phyloP scores from a whole-genome alignment of 2,888 invertebrate species.

The Lottia scabra region DNA sequence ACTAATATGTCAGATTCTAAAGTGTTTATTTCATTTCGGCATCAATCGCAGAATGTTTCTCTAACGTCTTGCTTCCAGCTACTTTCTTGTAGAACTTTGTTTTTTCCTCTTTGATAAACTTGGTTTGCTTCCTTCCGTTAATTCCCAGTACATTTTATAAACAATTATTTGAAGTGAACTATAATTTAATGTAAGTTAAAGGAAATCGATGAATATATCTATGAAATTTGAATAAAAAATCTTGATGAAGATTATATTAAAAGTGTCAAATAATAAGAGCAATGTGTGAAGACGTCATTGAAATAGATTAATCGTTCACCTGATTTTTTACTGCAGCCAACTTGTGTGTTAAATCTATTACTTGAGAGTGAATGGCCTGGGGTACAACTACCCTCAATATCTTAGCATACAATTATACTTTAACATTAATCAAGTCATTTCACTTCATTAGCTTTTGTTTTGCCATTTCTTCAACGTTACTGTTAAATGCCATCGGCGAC shows the following conservation, averaged over 20 bases:
- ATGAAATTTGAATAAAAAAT: no score
- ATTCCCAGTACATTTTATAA: background rate
- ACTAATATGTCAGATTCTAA: background rate
- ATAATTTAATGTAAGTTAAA: no score
- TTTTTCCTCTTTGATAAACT: conserved; percentile 3
- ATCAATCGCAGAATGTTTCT: conserved; percentile 3
- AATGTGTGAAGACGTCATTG: background rate
- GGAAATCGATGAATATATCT: no score
- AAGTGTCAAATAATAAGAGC: background rate
- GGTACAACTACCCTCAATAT: conserved; percentile 6
- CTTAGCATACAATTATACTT: background rate
- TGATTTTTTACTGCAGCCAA: conserved; percentile 1
- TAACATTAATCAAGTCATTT: background rate
- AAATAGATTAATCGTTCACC: background rate
- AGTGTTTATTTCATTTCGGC: background rate
- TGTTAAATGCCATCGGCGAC: conserved; percentile 1
- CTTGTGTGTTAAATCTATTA: conserved; percentile 24
- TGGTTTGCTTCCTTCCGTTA: conserved; percentile 5
- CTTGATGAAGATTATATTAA: background rate
- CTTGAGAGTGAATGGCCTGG: conserved; percentile 10
- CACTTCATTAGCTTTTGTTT: conserved; percentile 4
- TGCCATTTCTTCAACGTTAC: background rate
- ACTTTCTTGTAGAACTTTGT: background rate
- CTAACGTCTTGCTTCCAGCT: background rate
- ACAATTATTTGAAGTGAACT: background rate